Evolutionary conservation across 2,113 vertebrate species (phyloP).

Genomic region (Nibea albiflora): DNA sequence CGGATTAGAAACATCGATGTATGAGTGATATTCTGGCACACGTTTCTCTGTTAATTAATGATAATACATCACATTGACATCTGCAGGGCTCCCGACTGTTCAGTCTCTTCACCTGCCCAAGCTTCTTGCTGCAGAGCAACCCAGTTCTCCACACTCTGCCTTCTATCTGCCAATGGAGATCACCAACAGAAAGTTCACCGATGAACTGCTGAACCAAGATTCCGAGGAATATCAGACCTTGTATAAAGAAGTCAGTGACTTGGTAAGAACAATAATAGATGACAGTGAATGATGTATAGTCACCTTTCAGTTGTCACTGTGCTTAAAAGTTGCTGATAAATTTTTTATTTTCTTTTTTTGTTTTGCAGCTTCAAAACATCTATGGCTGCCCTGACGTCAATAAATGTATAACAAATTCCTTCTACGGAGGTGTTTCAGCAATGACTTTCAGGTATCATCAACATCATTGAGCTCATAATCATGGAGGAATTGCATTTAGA

Average conservation of each 20-base stretch:
- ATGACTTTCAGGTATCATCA: slow-evolving; percentile 71
- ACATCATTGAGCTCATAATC: neutral
- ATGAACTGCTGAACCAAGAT: neutral
- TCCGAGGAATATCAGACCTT: slow-evolving; percentile 33
- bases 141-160: fast-evolving
- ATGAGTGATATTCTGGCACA: neutral
- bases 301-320: too few species aligned
- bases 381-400: slow-evolving; percentile 19
- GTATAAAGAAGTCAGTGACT: slow-evolving; percentile 42
- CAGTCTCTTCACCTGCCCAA: neutral
- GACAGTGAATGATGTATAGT: too few species aligned
- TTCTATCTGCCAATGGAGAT: slow-evolving; percentile 58
- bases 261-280: slow-evolving; percentile 42
- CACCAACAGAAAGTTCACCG: slow-evolving; percentile 60
- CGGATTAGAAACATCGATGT: neutral
- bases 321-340: too few species aligned
- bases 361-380: slow-evolving; percentile 40
- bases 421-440: slow-evolving; percentile 39
- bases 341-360: neutral
- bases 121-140: neutral
- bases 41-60: neutral
- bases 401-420: neutral
- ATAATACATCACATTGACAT: slow-evolving; percentile 4
- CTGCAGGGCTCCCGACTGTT: slow-evolving; percentile 22
- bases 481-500: too few species aligned